phyloP scores from a whole-genome alignment of 2,113 vertebrate genomes.

The Microtus oregoni region DNA sequence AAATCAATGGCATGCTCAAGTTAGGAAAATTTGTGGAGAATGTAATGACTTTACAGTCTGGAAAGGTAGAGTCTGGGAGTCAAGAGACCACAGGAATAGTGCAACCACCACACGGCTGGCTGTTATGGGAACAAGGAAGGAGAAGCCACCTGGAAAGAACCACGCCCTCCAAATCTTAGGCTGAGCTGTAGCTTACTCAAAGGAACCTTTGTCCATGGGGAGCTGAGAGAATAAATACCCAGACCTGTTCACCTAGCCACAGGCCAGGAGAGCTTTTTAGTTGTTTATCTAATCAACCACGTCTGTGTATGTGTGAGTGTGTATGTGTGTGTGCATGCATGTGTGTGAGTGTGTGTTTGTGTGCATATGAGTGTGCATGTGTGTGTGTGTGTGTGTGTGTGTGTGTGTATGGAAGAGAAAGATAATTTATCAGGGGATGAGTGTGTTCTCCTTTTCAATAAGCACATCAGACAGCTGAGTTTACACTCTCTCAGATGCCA shows the following conservation, averaged over 20 bases:
- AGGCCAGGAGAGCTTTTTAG: neutral
- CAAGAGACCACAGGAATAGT: neutral
- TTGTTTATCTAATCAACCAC: neutral
- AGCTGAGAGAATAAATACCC: neutral
- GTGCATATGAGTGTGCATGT: no score
- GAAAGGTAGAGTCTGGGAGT: neutral
- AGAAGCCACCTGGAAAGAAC: neutral
- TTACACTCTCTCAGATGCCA: neutral
- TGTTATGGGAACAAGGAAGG: neutral
- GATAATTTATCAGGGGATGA: neutral
- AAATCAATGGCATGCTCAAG: neutral
- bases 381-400: no score
- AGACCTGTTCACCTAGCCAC: neutral
- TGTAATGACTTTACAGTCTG: neutral
- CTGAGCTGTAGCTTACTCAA: neutral
- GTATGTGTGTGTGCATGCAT: no score
- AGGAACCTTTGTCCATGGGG: neutral
- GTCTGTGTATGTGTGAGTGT: no score
- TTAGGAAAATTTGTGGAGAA: neutral
- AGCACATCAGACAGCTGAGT: neutral
- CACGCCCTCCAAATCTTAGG: neutral
- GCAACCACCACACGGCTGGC: neutral
- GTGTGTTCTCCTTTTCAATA: conserved; percentile 1
- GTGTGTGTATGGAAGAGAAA: no score
- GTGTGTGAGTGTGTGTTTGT: no score